phyloP scores from a whole-genome alignment of 2,888 invertebrate species.

The Acanthoscelides obtectus region DNA sequence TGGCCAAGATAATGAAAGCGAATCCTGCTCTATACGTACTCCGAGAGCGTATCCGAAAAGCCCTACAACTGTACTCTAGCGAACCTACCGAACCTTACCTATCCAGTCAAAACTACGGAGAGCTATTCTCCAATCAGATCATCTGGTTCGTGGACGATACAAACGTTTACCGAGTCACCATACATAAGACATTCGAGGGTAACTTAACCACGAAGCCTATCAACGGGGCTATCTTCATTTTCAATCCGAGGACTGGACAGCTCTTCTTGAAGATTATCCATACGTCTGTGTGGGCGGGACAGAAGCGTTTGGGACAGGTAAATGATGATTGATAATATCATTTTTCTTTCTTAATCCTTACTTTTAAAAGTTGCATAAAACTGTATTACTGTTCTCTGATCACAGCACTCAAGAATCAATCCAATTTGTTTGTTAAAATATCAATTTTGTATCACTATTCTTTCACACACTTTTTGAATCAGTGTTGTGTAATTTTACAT shows the following conservation, averaged over 20 bases:
- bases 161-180: conserved; percentile 98
- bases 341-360: no score
- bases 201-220: conserved; percentile 99
- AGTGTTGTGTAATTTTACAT: no score
- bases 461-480: no score
- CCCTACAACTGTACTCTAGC: conserved; percentile 94
- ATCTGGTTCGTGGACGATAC: conserved; percentile 99
- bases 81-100: conserved; percentile 99
- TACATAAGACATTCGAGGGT: conserved; percentile 99
- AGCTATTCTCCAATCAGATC: conserved; percentile 99
- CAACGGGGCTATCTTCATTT: conserved; percentile 99
- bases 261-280: conserved; percentile 99
- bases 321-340: conserved; percentile 9
- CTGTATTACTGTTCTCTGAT: no score
- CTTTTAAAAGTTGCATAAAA: no score
- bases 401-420: no score
- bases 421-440: no score
- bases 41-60: conserved; percentile 97
- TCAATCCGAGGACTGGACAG: conserved; percentile 98
- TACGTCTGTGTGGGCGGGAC: conserved; percentile 99
- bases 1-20: conserved; percentile 99
- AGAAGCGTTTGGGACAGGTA: conserved; percentile 96
- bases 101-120: conserved; percentile 99
- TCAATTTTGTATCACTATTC: no score
- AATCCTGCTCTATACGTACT: conserved; percentile 98